Evolutionary conservation across 2,797 vertebrate genomes (phyloP), one percentile per base, ranked within the genome.

Genomic region (Enteromius afrohamiltoni): DNA sequence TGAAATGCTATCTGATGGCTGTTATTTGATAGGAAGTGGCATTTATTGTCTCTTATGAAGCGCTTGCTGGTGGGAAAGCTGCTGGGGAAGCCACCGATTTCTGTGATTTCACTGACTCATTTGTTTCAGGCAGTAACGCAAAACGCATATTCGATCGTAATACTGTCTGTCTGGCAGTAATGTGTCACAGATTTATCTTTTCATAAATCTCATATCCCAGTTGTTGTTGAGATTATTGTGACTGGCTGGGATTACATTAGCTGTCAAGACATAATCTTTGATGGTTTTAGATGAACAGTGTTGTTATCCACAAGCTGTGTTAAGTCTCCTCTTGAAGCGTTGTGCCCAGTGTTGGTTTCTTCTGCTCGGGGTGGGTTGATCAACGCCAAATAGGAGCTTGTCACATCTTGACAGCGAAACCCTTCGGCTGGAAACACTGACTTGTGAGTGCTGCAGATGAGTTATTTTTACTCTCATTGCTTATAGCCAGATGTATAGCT

Each of bases 401-500:
- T 90, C 86, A 47, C 79, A 77, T 91, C 74, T 89, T 60, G 76
- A 84, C 89, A 88, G 79, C 78, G 83, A 85, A 77, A 62, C 75
- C 85, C 84, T 80, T 88, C 31, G 76, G 83, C 68, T 90, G 84
- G 85, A 90, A 87, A 90, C 47, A 19, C 85, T 87, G 82, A 83
- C 70, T 55, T 75, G 62, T 68, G 80, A 85, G 86, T 76, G 86
- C 82, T 82, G 34, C 58, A n/a, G 77, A 64, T 80, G 64, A 69
- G 76, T 84, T 88, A 86, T 86, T 84, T 87, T 79, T 84, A 79
- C 26, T 82, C 78, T 31, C 81, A 64, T 82, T 74, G 26, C 69
- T 58, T 79, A 1, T 82, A 77, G 34, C 29, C 49, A 19, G 68
- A 62, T 3, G 11, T 62, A 71, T 58, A 68, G 77, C 34, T 45